A percentile compares a stretch with the other conserved stretches of the same genome.
Evolutionary conservation across 37 sponge, comb jelly and placozoan species (phyloP).

Genomic region (Beroe forskalii): DNA sequence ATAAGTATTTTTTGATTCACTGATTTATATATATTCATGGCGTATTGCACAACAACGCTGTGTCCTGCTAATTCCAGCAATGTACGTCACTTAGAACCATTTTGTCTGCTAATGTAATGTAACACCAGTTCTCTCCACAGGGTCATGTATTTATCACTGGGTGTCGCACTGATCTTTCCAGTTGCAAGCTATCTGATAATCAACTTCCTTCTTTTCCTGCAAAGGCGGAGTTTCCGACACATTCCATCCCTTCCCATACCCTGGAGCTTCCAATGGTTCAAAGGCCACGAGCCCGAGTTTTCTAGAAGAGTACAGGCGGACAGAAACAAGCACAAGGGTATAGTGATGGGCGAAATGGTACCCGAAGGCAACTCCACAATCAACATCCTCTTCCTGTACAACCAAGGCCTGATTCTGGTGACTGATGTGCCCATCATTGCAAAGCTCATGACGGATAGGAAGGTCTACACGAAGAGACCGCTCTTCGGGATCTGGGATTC

Average conservation of each 20-base stretch:
- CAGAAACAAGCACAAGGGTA: background rate
- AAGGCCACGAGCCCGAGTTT: background rate
- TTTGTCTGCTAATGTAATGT: too few relatives aligned
- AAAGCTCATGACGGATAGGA: constrained; percentile 9
- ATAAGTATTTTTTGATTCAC: too few relatives aligned
- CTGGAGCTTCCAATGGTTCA: background rate
- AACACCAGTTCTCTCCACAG: too few relatives aligned
- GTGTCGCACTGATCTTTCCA: background rate
- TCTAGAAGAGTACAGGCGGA: background rate
- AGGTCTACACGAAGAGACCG: background rate
- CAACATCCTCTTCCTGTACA: background rate
- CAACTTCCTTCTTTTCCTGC: background rate
- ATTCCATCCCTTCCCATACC: constrained; percentile 15
- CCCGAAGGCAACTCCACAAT: background rate
- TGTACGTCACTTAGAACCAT: too few relatives aligned
- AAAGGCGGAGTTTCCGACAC: constrained; percentile 1
- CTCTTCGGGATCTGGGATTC: background rate
- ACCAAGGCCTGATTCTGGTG: background rate
- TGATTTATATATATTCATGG: too few relatives aligned
- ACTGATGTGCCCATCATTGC: background rate
- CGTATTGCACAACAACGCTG: too few relatives aligned
- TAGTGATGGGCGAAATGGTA: background rate
- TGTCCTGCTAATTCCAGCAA: too few relatives aligned
- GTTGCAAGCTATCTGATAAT: background rate
- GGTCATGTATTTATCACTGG: background rate